Evolutionary conservation across 1,140 invertebrate genomes (phyloP), one percentile per base, ranked within the genome.

Genomic region (Euura saliciscinereae): DNA sequence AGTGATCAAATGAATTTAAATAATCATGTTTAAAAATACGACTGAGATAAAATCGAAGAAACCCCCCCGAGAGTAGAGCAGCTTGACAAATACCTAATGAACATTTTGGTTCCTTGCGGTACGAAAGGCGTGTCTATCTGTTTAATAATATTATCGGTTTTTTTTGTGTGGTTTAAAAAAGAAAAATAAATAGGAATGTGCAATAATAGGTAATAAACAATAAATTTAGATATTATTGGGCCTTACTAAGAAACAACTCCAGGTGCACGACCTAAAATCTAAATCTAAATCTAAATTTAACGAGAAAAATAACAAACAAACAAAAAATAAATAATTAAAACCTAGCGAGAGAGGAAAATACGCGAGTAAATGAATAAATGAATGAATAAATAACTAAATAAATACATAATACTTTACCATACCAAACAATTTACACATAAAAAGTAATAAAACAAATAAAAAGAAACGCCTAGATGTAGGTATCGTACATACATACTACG

Each of bases 151-250:
- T 72, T n/a, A 44, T 59, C 2, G 28, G 28, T 28, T 28, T 28
- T 28, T 28, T 28, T 28, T 28, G 28, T 28, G 28, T 28, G 28
- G 28, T 28, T 28, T 28, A 28, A 28, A 28, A 28, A 28, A 28
- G 28, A 28, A 28, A 28, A 0, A 28, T 28, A 6, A 10, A 28
- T 66, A 13, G 0, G 13, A 69, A 67, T 68, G 72, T 69, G 72
- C 68, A 75, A 75, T 72, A 77, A 72, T 73, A 75, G 67, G 71
- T 28, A 44, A 64, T 45, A 73, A 73, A 66, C 69, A 51, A 74
- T 71, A 74, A 72, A 73, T 74, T 72, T 75, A 75, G 74, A 77
- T 72, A 75, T 75, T 77, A 28, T 28, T 28, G 28, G 73, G 74
- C 76, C 76, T 77, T 75, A 77, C 65, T 73, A 69, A 72, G 71